These are phyloP conservation scores for Drosophila imparisetae DNA, from an alignment of 2,888 invertebrate species.

Conservation along the genomic window DNA sequence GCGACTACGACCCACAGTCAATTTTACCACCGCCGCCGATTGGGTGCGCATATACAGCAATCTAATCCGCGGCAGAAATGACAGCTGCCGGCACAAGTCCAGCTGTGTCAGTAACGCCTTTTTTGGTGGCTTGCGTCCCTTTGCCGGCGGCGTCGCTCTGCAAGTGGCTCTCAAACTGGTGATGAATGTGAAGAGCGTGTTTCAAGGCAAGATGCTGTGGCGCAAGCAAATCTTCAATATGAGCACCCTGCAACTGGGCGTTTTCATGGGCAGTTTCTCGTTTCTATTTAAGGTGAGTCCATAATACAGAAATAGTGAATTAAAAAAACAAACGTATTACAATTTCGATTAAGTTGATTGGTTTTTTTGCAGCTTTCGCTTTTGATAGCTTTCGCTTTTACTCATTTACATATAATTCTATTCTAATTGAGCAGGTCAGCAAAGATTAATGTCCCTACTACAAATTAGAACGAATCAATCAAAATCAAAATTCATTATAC, in stretches of 20 bases:
- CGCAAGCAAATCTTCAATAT: slow-evolving; percentile 86
- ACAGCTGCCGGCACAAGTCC: slow-evolving; percentile 87
- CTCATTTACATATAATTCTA: background rate
- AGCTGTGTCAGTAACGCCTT: slow-evolving; percentile 87
- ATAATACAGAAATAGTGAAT: background rate
- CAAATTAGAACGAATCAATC: background rate
- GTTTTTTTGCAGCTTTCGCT: background rate
- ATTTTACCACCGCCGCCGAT: slow-evolving; percentile 70
- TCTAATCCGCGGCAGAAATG: slow-evolving; percentile 82
- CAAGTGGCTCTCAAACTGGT: slow-evolving; percentile 87
- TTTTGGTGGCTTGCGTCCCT: slow-evolving; percentile 86
- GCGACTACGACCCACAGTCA: slow-evolving; percentile 56
- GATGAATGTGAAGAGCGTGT: slow-evolving; percentile 86
- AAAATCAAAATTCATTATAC: background rate
- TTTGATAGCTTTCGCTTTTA: background rate
- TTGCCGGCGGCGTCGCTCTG: slow-evolving; percentile 87
- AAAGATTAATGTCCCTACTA: background rate
- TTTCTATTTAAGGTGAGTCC: slow-evolving; percentile 87
- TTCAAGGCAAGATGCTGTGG: slow-evolving; percentile 86
- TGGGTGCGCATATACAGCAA: slow-evolving; percentile 78
- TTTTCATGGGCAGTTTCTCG: slow-evolving; percentile 89
- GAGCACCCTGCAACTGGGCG: slow-evolving; percentile 87
- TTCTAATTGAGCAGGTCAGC: background rate
- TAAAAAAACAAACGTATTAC: background rate
- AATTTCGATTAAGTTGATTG: background rate